Percentiles rank a stretch among this genome's conserved stretches.
Conservation (phyloP, 2,888 invertebrate species). For the Neoscelio sp. region DNA sequence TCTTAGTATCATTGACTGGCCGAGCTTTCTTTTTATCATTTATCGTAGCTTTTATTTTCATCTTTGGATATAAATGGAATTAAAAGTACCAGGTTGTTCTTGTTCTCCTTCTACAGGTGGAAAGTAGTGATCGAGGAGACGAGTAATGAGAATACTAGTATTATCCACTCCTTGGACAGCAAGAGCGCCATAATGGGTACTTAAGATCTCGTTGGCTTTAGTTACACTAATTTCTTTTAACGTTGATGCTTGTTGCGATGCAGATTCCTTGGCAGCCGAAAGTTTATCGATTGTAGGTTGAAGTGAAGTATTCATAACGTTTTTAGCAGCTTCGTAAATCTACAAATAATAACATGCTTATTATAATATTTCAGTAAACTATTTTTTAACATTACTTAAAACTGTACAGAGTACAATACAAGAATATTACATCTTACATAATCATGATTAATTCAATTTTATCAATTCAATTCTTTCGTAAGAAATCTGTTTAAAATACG, state of each 20-base stretch:
- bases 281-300: slow-evolving; percentile 82
- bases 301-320: slow-evolving; percentile 79
- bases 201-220: slow-evolving; percentile 89
- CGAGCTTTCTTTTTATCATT: no score
- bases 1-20: no score
- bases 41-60: not conserved
- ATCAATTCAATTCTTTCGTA: no score
- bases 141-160: slow-evolving; percentile 88
- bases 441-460: no score
- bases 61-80: no score
- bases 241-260: slow-evolving; percentile 86
- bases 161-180: slow-evolving; percentile 88
- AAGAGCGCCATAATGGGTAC: slow-evolving; percentile 88
- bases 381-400: no score
- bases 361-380: no score
- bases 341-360: slow-evolving; percentile 62
- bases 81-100: slow-evolving; percentile 81
- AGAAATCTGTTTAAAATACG: slow-evolving; percentile 44
- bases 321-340: slow-evolving; percentile 81
- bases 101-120: slow-evolving; percentile 85
- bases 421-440: no score
- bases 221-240: slow-evolving; percentile 89
- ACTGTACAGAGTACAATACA: no score
- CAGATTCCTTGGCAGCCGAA: slow-evolving; percentile 84
- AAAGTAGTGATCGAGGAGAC: slow-evolving; percentile 90